Evolutionary conservation across 2,113 vertebrate species (phyloP), one percentile per base, ranked within the genome.

Genomic region (Oophaga pumilio): DNA sequence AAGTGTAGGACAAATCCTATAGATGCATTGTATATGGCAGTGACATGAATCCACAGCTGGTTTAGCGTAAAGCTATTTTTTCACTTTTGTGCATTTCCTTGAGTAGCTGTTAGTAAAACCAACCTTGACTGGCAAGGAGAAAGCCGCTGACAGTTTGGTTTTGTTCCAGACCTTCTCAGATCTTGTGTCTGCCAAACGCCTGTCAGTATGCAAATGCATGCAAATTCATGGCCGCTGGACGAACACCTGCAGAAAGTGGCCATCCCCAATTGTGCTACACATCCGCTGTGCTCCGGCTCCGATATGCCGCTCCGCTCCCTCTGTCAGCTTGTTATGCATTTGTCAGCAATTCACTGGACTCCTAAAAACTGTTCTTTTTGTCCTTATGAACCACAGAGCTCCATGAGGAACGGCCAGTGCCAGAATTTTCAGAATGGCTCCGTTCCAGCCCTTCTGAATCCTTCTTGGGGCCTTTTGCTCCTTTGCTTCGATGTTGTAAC

Each of bases 81-180:
- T 90, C 88, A 90, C 93, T 90, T 11, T 14, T 68, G 91, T 91
- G 22, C 20, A 9, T 50, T 78, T 86, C 76, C 68, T 87, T 43
- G 9, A 26, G 18, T 95, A 93, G 94, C 93, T 95, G 93, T 93
- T 89, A 90, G 90, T 89, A 89, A 86, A 94, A 91, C 94, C 95
- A 96, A 96, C 95, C 95, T 96, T 96, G 95, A 96, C 94, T 94
- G 94, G 95, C 94, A 95, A 96, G 95, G 95, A 96, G 95, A 96
- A 95, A 95, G 92, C 92, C 94, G 89, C 90, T 96, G 95, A 96
- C 95, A 96, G 95, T 92, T 96, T 95, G 95, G 94, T 91, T 83
- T 91, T 89, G 93, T 88, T 95, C 95, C 95, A 96, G 95, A 93
- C 94, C 95, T 95, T 94, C 93, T 96, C 95, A 94, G 93, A 93